These are phyloP conservation scores for Girardinus metallicus DNA, from an alignment of 2,797 vertebrate species.

Conservation along the genomic window DNA sequence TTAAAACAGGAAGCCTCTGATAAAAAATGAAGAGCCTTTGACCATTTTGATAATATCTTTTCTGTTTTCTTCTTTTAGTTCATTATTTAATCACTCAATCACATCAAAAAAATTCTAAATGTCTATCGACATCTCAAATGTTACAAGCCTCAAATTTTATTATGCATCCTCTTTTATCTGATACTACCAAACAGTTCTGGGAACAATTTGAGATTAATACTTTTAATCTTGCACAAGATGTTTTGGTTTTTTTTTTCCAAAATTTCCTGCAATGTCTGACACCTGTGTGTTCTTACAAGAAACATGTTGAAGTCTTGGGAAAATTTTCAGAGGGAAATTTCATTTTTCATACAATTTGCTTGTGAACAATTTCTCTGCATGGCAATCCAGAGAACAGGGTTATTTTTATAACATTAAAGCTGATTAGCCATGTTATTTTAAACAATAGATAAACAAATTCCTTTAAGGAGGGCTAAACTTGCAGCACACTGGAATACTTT, in stretches of 20 bases:
- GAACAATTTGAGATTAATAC: slow-evolving; percentile 33
- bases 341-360: slow-evolving; percentile 31
- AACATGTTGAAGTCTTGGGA: slow-evolving; percentile 31
- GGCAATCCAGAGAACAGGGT: slow-evolving; percentile 29
- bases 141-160: background rate
- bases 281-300: slow-evolving; percentile 43
- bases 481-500: slow-evolving; percentile 32
- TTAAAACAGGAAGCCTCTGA: background rate
- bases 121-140: background rate
- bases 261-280: slow-evolving; percentile 39
- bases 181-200: slow-evolving; percentile 26
- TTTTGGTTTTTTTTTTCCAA: slow-evolving; percentile 9
- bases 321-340: slow-evolving; percentile 34
- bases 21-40: background rate
- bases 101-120: background rate
- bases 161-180: background rate
- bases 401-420: slow-evolving; percentile 38
- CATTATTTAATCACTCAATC: background rate
- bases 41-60: background rate
- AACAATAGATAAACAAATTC: slow-evolving; percentile 36
- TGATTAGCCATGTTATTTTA: slow-evolving; percentile 54
- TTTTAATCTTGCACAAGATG: slow-evolving; percentile 31
- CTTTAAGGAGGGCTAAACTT: slow-evolving; percentile 34
- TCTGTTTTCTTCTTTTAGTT: background rate
- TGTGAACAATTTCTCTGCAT: slow-evolving; percentile 35